These are phyloP conservation scores for Chelonoidis abingdonii DNA, from an alignment of 2,113 vertebrate species.

Conservation along the genomic window DNA sequence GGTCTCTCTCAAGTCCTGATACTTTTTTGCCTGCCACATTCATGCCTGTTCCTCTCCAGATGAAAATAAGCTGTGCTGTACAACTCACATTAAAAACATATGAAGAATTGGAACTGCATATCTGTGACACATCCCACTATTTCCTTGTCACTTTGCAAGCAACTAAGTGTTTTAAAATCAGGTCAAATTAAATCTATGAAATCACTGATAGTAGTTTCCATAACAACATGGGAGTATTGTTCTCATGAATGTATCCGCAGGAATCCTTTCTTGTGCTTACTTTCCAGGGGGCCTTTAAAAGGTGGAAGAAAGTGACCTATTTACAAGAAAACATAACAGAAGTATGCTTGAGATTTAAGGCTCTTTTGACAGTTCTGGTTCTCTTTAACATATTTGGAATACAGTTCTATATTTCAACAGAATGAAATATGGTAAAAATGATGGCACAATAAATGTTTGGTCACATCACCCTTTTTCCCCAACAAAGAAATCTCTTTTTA, in stretches of 20 bases:
- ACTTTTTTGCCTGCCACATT: neutral
- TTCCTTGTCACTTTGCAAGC: neutral
- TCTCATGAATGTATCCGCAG: constrained; percentile 33
- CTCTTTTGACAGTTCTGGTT: neutral
- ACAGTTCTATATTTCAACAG: neutral
- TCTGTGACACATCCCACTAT: neutral
- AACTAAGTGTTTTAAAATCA: constrained; percentile 25
- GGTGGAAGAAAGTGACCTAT: constrained; percentile 58
- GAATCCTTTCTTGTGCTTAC: neutral
- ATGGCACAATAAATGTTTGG: neutral
- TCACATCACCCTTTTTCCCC: neutral
- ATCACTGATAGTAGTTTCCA: constrained; percentile 16
- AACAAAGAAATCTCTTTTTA: neutral
- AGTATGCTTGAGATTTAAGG: neutral
- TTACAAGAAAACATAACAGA: constrained; percentile 15
- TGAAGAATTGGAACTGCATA: neutral
- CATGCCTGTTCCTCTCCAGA: neutral
- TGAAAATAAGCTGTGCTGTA: neutral
- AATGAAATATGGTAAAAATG: neutral
- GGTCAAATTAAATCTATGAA: constrained; percentile 4
- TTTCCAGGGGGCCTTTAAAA: constrained; percentile 44
- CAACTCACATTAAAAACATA: fast-evolving
- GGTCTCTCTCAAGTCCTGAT: neutral
- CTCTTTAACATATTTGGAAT: neutral
- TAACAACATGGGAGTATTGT: neutral